These are phyloP conservation scores for Potamilus streckersoni DNA, from an alignment of 1,140 invertebrate genomes.

Conservation along the genomic window DNA sequence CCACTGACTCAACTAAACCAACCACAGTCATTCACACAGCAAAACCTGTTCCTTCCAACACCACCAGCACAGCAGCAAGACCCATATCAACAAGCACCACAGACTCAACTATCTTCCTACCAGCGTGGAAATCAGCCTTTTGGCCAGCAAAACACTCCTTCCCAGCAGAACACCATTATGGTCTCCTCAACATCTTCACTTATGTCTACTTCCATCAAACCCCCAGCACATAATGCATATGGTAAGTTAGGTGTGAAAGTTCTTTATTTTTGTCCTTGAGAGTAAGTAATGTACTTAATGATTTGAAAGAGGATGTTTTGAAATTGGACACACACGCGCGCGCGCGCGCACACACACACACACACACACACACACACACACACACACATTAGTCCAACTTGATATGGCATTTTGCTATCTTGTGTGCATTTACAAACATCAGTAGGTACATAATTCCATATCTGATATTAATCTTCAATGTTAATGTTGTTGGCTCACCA, in stretches of 20 bases:
- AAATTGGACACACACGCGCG: no score
- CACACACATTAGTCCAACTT: background rate
- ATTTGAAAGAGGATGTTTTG: background rate
- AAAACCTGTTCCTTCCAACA: constrained; percentile 59
- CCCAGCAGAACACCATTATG: constrained; percentile 86
- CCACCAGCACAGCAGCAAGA: constrained; percentile 53
- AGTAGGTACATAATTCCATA: no score
- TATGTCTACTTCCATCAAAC: constrained; percentile 90
- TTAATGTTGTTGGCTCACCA: no score
- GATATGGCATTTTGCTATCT: background rate
- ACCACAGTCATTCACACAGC: constrained; percentile 62
- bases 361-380: no score
- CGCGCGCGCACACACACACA: no score
- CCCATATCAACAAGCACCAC: constrained; percentile 73
- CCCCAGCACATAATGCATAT: constrained; percentile 71
- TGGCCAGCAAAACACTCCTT: constrained; percentile 42
- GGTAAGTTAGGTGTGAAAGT: constrained; percentile 32
- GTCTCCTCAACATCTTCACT: constrained; percentile 89
- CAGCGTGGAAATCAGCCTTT: constrained; percentile 46
- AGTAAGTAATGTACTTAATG: background rate
- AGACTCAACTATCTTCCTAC: constrained; percentile 31
- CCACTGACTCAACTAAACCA: constrained; percentile 70
- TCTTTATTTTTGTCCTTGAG: background rate
- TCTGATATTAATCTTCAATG: no score
- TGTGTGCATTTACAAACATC: background rate